Base-by-base conservation (phyloP, 2,797 vertebrate species). In the Ambastaia sidthimunki region DNA sequence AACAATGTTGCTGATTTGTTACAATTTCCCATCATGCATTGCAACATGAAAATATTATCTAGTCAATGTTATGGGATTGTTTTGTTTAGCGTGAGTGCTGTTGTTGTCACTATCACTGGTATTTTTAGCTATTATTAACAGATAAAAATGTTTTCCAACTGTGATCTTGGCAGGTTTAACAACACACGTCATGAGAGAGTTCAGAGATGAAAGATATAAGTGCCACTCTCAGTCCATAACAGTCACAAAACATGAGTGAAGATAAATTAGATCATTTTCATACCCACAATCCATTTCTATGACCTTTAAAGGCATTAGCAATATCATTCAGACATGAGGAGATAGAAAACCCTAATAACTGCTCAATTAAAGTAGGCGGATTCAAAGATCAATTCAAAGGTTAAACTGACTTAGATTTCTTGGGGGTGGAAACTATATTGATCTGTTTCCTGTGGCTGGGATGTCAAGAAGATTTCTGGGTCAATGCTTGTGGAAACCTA, bases 301-400 rank as follows among this genome's bases (percentile, higher is more conserved):
- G 84, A 81, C 81, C 80, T 85, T 84, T 85, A 79, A 78, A 4
- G 18, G 76, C 48, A 80, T 82, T 82, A 79, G 71, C 66, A 78
- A 75, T 71, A 80, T 63, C 57, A 79, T 71, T 83, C 73, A 57
- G 47, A 71, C 54, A 80, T 21, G 47, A 54, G 50, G 69, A 71
- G 81, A 78, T 78, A 70, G 67, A 82, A 80, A 80, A 75, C 67
- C 59, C 72, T 75, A 84, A 83, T 84, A 83, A 85, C 52, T 23
- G 47, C 74, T 83, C 63, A 66, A 71, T 74, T 83, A 73, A 78
- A 73, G 59, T 31, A 69, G 62, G 72, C 11, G 28, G 71, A 81
- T 78, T 80, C 31, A 60, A 55, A 69, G 80, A 82, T 81, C 55
- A 87, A 68, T 79, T 71, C 41, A 84, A 88, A 84, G 85, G 83